A percentile compares a stretch with the other conserved stretches of the same genome.
Evolutionary conservation across 1,140 invertebrate species (phyloP).

Genomic region (Drosophila gunungcola): DNA sequence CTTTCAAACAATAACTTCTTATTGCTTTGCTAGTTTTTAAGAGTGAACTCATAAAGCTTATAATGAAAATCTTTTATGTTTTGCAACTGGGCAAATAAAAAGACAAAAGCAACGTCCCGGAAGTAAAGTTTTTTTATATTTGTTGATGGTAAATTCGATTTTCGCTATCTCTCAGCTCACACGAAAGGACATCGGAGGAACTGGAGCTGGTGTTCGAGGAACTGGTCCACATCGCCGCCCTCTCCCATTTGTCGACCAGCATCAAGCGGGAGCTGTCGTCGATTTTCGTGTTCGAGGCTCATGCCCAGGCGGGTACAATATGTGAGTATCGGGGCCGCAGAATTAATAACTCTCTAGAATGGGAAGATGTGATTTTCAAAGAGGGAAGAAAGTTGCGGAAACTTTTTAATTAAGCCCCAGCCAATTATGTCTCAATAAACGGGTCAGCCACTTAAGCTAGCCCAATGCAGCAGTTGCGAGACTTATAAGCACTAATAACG

Average conservation of each 20-base stretch:
- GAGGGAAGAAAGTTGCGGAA: slow-evolving; percentile 21
- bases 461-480: background rate
- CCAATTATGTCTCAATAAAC: slow-evolving; percentile 58
- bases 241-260: slow-evolving; percentile 93
- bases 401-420: slow-evolving; percentile 57
- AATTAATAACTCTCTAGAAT: slow-evolving; percentile 22
- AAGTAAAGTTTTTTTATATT: too few relatives aligned
- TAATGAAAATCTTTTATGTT: too few relatives aligned
- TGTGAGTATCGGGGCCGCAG: slow-evolving; percentile 87
- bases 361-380: slow-evolving; percentile 7
- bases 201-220: slow-evolving; percentile 95
- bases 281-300: slow-evolving; percentile 93
- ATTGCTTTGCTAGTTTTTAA: too few relatives aligned
- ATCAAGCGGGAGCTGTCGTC: slow-evolving; percentile 93
- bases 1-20: too few relatives aligned
- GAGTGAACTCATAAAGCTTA: too few relatives aligned
- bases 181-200: slow-evolving; percentile 92
- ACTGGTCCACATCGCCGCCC: slow-evolving; percentile 92
- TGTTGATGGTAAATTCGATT: background rate
- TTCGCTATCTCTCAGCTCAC: slow-evolving; percentile 85
- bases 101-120: too few relatives aligned
- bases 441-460: background rate
- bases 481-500: slow-evolving; percentile 25
- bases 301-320: slow-evolving; percentile 91
- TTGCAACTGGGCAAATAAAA: too few relatives aligned